A percentile compares a stretch with the other conserved stretches of the same genome.
phyloP scores from a whole-genome alignment of 2,888 invertebrate species.

The Philereme vetulata region DNA sequence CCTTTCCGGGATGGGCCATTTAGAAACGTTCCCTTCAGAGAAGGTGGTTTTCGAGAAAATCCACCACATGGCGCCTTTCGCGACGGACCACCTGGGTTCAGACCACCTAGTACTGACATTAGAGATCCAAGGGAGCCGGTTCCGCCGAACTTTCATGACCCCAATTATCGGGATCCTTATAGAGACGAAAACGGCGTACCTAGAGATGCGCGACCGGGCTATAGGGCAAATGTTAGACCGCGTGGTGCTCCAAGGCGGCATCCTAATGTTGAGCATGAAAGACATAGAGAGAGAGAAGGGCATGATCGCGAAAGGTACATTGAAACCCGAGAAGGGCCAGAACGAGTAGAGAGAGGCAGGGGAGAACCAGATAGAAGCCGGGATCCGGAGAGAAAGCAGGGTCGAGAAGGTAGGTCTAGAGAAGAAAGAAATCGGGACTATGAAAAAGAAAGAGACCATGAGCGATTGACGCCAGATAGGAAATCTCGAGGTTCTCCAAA shows the following conservation, averaged over 20 bases:
- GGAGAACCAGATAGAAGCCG: conserved; percentile 61
- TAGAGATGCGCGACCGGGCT: conserved; percentile 64
- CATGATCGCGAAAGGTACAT: conserved; percentile 70
- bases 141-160: conserved; percentile 63
- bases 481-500: conserved; percentile 70
- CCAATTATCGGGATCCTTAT: conserved; percentile 68
- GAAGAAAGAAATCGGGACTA: conserved; percentile 66
- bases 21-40: conserved; percentile 68
- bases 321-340: conserved; percentile 68
- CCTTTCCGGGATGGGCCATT: conserved; percentile 66
- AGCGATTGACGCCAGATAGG: conserved; percentile 70
- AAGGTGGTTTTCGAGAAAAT: conserved; percentile 68
- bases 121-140: conserved; percentile 67
- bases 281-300: conserved; percentile 72
- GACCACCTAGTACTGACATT: conserved; percentile 70
- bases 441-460: conserved; percentile 75
- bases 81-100: conserved; percentile 60
- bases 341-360: conserved; percentile 70
- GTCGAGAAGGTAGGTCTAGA: conserved; percentile 42
- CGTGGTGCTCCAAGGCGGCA: conserved; percentile 67
- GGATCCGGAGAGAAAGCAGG: conserved; percentile 54
- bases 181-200: conserved; percentile 64
- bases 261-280: conserved; percentile 65
- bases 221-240: conserved; percentile 58
- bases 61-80: conserved; percentile 64